phyloP scores from a whole-genome alignment of 2,888 invertebrate species.

The Empis stercorea region DNA sequence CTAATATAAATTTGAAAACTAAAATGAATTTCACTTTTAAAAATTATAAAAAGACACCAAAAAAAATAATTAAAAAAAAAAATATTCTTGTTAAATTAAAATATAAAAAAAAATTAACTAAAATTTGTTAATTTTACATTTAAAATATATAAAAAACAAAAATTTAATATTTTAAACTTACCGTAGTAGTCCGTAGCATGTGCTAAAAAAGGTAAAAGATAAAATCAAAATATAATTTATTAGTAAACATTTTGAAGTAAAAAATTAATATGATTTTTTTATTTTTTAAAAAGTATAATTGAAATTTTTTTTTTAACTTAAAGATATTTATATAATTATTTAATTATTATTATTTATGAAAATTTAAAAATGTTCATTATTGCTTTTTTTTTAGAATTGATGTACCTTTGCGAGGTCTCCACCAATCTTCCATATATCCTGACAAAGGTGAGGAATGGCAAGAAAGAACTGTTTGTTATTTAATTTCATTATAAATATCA shows the following conservation, averaged over 20 bases:
- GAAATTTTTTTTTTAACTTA: background rate
- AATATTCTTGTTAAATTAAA: conserved; percentile 7
- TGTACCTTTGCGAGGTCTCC: conserved; percentile 93
- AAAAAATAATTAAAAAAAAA: conserved; percentile 30
- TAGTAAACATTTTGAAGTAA: conserved; percentile 4
- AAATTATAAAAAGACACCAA: conserved; percentile 8
- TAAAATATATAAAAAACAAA: background rate
- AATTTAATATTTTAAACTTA: conserved; percentile 53
- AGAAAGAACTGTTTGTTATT: conserved; percentile 44
- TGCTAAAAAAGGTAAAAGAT: conserved; percentile 44
- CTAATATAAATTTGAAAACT: background rate
- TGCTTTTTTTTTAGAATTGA: conserved; percentile 22
- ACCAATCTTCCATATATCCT: conserved; percentile 98
- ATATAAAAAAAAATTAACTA: conserved; percentile 1
- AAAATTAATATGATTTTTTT: background rate
- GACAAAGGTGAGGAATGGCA: conserved; percentile 81
- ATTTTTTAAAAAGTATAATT: background rate
- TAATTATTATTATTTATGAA: background rate
- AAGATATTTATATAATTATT: background rate
- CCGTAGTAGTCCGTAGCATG: conserved; percentile 98
- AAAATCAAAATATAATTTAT: conserved; percentile 10
- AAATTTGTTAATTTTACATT: background rate
- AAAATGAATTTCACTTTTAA: conserved; percentile 3
- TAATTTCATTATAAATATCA: conserved; percentile 32
- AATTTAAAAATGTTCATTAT: too few species aligned